A percentile compares a stretch with the other conserved stretches of the same genome.
These are phyloP conservation scores for Eublepharis macularius DNA, from an alignment of 2,113 vertebrate species.

Conservation along the genomic window DNA sequence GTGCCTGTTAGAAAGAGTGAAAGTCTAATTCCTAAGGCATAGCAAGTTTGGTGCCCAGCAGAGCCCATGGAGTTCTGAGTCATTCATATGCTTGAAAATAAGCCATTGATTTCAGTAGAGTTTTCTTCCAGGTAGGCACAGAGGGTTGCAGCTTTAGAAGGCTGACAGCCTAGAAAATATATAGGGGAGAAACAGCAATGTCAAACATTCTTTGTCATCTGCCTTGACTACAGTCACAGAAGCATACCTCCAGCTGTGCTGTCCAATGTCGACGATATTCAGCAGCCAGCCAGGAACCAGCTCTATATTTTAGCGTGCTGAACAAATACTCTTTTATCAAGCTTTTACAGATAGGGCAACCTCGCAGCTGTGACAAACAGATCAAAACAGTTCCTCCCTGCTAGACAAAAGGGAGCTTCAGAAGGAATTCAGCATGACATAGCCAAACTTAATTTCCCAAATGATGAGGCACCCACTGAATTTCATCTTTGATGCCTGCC, in stretches of 20 bases:
- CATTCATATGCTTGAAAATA: background rate
- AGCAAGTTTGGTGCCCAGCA: background rate
- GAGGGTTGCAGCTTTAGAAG: background rate
- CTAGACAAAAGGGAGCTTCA: constrained; percentile 4
- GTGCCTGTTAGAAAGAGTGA: background rate
- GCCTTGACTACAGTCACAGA: constrained; percentile 25
- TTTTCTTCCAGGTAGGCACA: background rate
- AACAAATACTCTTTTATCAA: constrained; percentile 23
- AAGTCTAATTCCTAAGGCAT: background rate
- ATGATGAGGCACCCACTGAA: constrained; percentile 2
- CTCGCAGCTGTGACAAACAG: constrained; percentile 29
- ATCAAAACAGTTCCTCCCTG: constrained; percentile 13
- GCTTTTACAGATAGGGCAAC: background rate
- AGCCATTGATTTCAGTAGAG: background rate
- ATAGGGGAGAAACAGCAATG: constrained; percentile 15
- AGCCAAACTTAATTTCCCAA: background rate
- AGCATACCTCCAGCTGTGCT: background rate
- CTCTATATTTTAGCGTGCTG: constrained; percentile 38
- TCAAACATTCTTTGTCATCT: constrained; percentile 8
- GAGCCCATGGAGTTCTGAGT: background rate
- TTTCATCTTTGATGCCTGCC: background rate
- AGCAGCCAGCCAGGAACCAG: background rate
- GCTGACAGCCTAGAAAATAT: constrained; percentile 10
- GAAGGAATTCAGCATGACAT: background rate
- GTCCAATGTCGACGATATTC: constrained; percentile 4